phyloP scores from a whole-genome alignment of 2,888 invertebrate genomes.

The Piscicola geometra region DNA sequence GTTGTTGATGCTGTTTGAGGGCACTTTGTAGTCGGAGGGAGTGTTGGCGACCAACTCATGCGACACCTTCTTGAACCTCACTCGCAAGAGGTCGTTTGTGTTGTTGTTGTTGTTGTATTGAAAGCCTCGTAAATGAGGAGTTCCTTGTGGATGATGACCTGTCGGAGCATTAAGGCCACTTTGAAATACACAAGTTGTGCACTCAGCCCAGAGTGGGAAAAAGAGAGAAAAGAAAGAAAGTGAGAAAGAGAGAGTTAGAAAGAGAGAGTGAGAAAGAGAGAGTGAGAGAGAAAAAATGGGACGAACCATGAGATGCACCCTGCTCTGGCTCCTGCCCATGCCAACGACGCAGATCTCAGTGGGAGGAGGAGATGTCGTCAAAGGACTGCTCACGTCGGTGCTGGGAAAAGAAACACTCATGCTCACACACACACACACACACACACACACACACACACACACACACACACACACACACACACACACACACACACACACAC shows the following conservation, averaged over 20 bases:
- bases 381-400: too few species aligned
- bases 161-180: too few species aligned
- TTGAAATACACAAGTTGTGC: background rate
- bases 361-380: conserved; percentile 49
- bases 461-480: too few species aligned
- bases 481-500: background rate
- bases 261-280: too few species aligned
- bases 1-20: background rate
- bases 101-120: conserved; percentile 65
- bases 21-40: background rate
- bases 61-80: conserved; percentile 74
- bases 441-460: too few species aligned
- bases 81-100: conserved; percentile 63
- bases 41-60: conserved; percentile 60
- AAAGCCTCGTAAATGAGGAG: conserved; percentile 82
- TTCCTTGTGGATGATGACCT: conserved; percentile 64
- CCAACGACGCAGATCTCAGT: conserved; percentile 67
- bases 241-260: too few species aligned
- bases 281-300: background rate
- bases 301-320: conserved; percentile 72
- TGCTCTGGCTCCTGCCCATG: conserved; percentile 74
- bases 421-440: too few species aligned
- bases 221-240: background rate
- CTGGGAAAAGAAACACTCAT: too few species aligned
- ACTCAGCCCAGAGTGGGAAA: background rate